A percentile compares a stretch with the other conserved stretches of the same genome.
These are phyloP conservation scores for Alauda arvensis DNA, from an alignment of 2,797 vertebrate species.

Conservation along the genomic window DNA sequence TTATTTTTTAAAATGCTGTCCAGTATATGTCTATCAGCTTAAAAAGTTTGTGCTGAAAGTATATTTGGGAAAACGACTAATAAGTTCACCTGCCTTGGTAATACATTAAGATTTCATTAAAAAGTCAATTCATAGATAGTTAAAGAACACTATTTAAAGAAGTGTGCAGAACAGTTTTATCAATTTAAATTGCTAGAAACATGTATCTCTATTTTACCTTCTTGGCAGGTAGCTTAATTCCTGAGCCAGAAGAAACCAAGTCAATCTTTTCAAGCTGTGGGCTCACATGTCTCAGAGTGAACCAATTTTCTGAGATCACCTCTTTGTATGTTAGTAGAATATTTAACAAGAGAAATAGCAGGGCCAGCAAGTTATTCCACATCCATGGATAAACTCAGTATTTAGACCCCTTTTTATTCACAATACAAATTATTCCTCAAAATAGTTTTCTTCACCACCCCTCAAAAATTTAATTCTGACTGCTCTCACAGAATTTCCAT, in stretches of 20 bases:
- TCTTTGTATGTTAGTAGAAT: background rate
- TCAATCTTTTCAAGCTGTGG: background rate
- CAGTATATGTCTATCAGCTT: background rate
- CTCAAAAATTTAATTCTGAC: background rate
- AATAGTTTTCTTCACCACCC: background rate
- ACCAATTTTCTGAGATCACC: background rate
- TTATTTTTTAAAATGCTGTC: background rate
- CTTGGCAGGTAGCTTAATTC: background rate
- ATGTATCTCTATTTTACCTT: background rate
- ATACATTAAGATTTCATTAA: background rate
- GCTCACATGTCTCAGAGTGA: background rate
- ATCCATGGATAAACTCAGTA: background rate
- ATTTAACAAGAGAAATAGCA: background rate
- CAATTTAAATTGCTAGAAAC: background rate
- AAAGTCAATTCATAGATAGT: background rate
- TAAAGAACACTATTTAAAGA: background rate
- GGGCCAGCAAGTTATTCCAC: background rate
- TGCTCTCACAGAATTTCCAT: background rate
- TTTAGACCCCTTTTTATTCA: background rate
- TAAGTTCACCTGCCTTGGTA: background rate
- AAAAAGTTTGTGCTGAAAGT: background rate
- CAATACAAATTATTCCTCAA: background rate
- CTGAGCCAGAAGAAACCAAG: background rate
- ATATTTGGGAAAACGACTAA: background rate
- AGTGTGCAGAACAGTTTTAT: background rate